These are phyloP conservation scores for Pheucticus melanocephalus DNA, from an alignment of 2,113 vertebrate species.

Conservation along the genomic window DNA sequence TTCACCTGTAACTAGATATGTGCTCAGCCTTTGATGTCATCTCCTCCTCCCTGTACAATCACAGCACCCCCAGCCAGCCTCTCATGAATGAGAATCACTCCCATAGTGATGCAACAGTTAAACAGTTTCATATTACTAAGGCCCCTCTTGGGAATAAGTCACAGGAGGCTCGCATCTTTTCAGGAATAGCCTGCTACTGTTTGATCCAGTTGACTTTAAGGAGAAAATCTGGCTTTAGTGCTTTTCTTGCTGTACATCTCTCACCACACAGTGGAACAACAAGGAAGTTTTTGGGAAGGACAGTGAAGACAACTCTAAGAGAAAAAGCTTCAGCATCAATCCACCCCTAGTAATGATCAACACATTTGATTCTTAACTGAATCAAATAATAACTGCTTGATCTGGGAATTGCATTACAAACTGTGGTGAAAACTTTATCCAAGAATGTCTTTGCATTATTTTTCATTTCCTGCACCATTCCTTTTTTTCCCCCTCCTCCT, in stretches of 20 bases:
- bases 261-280: not conserved
- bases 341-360: not conserved
- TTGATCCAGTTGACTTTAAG: not conserved
- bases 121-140: not conserved
- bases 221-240: not conserved
- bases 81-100: not conserved
- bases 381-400: not conserved
- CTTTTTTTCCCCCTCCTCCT: too few species aligned
- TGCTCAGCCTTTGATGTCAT: rapidly evolving
- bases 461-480: not conserved
- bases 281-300: not conserved
- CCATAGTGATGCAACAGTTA: not conserved
- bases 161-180: not conserved
- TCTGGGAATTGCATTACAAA: not conserved
- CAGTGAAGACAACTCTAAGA: not conserved
- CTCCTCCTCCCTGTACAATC: not conserved
- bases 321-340: not conserved
- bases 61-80: not conserved
- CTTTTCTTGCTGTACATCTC: not conserved
- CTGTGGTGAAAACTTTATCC: not conserved
- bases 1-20: not conserved
- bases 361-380: not conserved
- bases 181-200: not conserved
- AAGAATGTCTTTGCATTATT: not conserved
- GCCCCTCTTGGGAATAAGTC: not conserved